Evolutionary conservation across 2,888 invertebrate genomes (phyloP), one percentile per base, ranked within the genome.

Genomic region (Philereme transversata): DNA sequence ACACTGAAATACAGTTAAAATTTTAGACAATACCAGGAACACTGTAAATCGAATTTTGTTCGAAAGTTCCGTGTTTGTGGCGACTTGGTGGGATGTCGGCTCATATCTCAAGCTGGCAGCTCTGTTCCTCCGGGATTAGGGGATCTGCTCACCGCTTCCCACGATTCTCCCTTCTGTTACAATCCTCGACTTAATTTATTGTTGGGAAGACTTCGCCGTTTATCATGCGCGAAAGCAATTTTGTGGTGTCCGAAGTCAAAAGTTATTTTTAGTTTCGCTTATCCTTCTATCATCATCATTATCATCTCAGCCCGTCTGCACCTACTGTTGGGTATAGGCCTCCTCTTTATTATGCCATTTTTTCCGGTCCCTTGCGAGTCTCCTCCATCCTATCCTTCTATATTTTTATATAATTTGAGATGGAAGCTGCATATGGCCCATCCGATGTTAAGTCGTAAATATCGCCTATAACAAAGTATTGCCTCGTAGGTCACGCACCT

Each of bases 61-160:
- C 46, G 9, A 38, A 9, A 34, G 10, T 38, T 57, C 50, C 5
- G n/a, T 36, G 48, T 46, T 40, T 10, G 4, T 43, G 43, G 43
- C n/a, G 43, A 35, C 8, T 40, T 51, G 1, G 7, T 36, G 6
- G 49, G 45, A 38, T 53, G 53, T 49, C 38, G 38, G 36, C 44
- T 46, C 53, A 46, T 61, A 61, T 61, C 57, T 57, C 53, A 47
- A 10, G 50, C 49, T 34, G 53, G 53, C 57, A 57, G 57, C 50
- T 47, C 46, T 54, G 46, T 53, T 53, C 62, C 54, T 41, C 10
- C 8, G 53, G 43, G 62, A 54, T 62, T 57, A 53, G 10, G 53
- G 62, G 62, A 54, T 57, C 57, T 33, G 34, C 51, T 43, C 50
- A 35, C 57, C 35, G 46, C 36, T 41, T 53, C 50, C 53, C n/a